Conservation (phyloP, 1,140 invertebrate genomes). For the Sinella curviseta region DNA sequence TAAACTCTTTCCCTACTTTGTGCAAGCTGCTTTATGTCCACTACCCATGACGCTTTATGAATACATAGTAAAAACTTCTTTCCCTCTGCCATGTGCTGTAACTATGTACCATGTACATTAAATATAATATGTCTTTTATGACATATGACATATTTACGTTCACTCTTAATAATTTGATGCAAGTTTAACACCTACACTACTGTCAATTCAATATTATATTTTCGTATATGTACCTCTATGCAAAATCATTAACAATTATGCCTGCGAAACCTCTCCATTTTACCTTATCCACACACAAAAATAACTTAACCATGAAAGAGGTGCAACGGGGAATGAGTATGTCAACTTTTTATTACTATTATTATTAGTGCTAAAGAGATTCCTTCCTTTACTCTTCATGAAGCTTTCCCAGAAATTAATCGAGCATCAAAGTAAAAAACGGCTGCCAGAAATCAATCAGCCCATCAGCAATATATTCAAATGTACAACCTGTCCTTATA, state of each 20-base stretch:
- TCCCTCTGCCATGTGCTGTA: no score
- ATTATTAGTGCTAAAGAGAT: conserved; percentile 9
- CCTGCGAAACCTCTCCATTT: no score
- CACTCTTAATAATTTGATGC: background rate
- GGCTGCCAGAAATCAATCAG: no score
- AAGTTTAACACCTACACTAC: background rate
- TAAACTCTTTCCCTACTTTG: no score
- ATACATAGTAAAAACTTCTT: no score
- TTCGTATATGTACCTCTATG: no score
- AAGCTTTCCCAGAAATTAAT: conserved; percentile 8
- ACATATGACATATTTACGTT: background rate
- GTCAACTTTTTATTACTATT: no score
- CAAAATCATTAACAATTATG: no score
- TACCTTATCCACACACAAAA: background rate
- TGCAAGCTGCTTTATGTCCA: no score
- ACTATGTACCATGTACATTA: background rate
- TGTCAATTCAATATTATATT: conserved; percentile 6
- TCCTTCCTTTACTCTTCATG: background rate
- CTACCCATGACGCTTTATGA: no score
- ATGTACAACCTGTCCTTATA: no score
- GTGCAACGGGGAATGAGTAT: background rate
- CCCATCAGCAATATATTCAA: no score
- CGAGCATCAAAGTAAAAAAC: conserved; percentile 1
- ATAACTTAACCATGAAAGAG: conserved; percentile 1
- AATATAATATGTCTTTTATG: background rate